A percentile compares a stretch with the other conserved stretches of the same genome.
phyloP scores from a whole-genome alignment of 1,140 invertebrate species.

The Temnothorax nylanderi region DNA sequence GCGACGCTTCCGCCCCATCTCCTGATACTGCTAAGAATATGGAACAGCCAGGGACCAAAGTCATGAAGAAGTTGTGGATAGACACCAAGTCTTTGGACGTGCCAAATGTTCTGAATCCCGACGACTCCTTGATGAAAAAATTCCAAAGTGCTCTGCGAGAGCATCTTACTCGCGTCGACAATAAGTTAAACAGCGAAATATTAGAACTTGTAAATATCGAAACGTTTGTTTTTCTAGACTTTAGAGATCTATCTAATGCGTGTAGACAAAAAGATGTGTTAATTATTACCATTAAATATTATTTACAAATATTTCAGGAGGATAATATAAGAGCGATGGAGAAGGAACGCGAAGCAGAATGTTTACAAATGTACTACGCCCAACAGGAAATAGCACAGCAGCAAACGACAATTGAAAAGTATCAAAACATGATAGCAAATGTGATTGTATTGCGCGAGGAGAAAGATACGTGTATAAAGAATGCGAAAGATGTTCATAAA shows the following conservation, averaged over 20 bases:
- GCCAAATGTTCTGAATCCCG: conserved; percentile 85
- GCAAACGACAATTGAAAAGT: conserved; percentile 85
- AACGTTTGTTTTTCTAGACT: background rate
- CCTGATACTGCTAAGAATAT: background rate
- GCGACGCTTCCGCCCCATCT: background rate
- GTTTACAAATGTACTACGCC: conserved; percentile 83
- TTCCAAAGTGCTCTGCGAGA: conserved; percentile 88
- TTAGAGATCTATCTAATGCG: conserved; percentile 18
- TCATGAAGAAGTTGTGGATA: conserved; percentile 17
- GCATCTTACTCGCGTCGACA: conserved; percentile 87
- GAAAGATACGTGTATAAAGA: conserved; percentile 77
- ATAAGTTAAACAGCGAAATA: conserved; percentile 87
- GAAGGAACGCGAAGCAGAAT: conserved; percentile 83
- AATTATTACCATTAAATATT: conserved; percentile 8
- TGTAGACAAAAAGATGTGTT: background rate
- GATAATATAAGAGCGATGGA: conserved; percentile 80
- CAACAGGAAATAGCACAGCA: conserved; percentile 86
- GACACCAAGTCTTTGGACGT: conserved; percentile 18
- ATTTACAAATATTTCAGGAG: conserved; percentile 74
- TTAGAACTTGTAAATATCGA: conserved; percentile 85
- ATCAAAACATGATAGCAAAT: conserved; percentile 82
- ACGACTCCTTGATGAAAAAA: conserved; percentile 88
- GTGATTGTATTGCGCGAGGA: conserved; percentile 81
- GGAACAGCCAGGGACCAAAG: background rate
- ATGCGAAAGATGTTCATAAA: conserved; percentile 81